Percentiles rank a stretch among this genome's conserved stretches.
Conservation (phyloP, 2,113 vertebrate genomes). For the Lamprologus ornatipinnis region DNA sequence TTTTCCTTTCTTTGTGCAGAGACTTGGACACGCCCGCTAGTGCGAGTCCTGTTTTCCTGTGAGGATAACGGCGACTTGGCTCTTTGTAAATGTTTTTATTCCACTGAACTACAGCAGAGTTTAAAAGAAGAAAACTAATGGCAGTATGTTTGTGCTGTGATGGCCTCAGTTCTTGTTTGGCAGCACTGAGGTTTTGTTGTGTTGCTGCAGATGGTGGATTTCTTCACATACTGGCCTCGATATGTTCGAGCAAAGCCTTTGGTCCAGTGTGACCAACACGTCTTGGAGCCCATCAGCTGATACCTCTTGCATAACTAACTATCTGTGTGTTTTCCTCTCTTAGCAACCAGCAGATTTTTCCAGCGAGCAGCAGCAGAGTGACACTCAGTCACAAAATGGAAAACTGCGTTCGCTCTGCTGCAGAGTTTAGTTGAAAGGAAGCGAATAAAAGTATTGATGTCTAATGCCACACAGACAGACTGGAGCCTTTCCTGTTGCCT, state of each 20-base stretch:
- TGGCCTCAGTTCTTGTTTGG: rapidly evolving
- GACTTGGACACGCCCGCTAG: neutral
- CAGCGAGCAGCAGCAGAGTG: neutral
- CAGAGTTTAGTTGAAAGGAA: neutral
- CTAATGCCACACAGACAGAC: neutral
- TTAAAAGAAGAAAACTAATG: neutral
- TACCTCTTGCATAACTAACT: constrained; percentile 8
- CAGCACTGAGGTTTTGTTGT: neutral
- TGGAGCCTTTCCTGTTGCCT: neutral
- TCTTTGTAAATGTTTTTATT: neutral
- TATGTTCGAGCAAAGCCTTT: neutral
- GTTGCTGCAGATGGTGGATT: neutral
- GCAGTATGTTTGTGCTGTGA: neutral
- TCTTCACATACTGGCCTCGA: neutral
- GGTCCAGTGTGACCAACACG: neutral
- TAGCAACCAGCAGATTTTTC: constrained; percentile 39
- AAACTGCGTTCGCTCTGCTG: constrained; percentile 7
- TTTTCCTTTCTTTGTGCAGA: neutral
- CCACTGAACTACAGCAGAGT: neutral
- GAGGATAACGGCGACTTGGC: neutral
- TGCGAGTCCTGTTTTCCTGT: neutral
- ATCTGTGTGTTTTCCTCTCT: constrained; percentile 48
- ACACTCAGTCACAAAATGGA: constrained; percentile 8
- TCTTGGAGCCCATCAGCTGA: constrained; percentile 8
- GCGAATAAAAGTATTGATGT: neutral